Evolutionary conservation across 2,888 invertebrate genomes (phyloP).

Genomic region (Polyploca ridens): DNA sequence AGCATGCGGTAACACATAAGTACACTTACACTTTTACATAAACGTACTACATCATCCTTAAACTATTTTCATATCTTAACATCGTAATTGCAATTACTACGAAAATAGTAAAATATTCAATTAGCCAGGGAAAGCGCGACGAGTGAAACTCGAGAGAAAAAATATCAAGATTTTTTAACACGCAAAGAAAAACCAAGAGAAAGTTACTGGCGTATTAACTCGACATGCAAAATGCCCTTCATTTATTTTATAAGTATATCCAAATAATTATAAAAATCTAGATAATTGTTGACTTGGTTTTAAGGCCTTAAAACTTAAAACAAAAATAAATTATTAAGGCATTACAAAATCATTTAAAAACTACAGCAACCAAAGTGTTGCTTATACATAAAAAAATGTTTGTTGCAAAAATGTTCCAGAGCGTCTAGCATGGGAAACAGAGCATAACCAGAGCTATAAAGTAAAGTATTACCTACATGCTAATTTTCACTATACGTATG

Average conservation of each 20-base stretch:
- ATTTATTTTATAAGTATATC: not conserved
- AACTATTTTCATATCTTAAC: constrained; percentile 53
- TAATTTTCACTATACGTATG: constrained; percentile 68
- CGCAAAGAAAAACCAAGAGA: constrained; percentile 76
- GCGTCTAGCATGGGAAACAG: constrained; percentile 70
- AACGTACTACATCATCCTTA: constrained; percentile 54
- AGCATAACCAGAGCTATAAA: constrained; percentile 77
- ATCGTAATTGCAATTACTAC: constrained; percentile 71
- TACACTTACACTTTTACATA: constrained; percentile 44
- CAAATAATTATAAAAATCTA: not conserved
- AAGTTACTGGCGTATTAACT: constrained; percentile 47
- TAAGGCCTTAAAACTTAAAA: not conserved
- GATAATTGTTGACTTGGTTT: not conserved
- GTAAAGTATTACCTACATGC: constrained; percentile 78
- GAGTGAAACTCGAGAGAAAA: constrained; percentile 73
- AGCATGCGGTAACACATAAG: constrained; percentile 67
- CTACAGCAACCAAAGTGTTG: constrained; percentile 65
- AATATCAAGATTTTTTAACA: constrained; percentile 80
- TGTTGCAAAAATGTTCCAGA: constrained; percentile 78
- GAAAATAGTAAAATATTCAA: constrained; percentile 73
- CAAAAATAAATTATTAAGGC: constrained; percentile 27
- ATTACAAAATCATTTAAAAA: constrained; percentile 35
- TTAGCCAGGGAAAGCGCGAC: constrained; percentile 77
- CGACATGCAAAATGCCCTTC: constrained; percentile 16
- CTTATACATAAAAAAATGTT: constrained; percentile 65